These are phyloP conservation scores for Epicampocera succincta DNA, from an alignment of 2,888 invertebrate genomes.

Conservation along the genomic window DNA sequence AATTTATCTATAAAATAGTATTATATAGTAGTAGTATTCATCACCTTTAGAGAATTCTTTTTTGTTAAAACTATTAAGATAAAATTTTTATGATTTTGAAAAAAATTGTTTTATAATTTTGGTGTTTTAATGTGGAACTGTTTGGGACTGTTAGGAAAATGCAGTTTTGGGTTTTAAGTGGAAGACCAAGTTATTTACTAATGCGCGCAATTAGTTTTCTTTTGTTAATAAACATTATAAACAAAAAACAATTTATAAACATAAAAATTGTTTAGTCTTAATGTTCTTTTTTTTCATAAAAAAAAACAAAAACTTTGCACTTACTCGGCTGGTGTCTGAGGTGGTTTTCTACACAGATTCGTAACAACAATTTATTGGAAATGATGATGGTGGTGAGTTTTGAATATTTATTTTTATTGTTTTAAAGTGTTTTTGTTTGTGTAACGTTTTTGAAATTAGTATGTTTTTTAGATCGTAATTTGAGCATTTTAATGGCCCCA, in stretches of 20 bases:
- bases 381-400: constrained; percentile 67
- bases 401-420: constrained; percentile 72
- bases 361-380: constrained; percentile 67
- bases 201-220: constrained; percentile 62
- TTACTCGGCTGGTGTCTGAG: constrained; percentile 82
- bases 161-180: constrained; percentile 9
- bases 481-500: constrained; percentile 31
- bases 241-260: constrained; percentile 57
- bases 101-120: neutral
- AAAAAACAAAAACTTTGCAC: constrained; percentile 73
- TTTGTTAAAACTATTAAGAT: neutral
- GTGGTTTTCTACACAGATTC: constrained; percentile 80
- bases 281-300: constrained; percentile 63
- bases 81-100: neutral
- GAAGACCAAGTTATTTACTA: constrained; percentile 68
- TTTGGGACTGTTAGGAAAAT: constrained; percentile 12
- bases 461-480: constrained; percentile 35
- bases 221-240: constrained; percentile 37
- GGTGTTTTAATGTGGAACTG: neutral
- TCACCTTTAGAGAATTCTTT: constrained; percentile 15
- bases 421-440: constrained; percentile 71
- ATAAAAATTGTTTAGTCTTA: constrained; percentile 66
- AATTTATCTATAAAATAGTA: neutral
- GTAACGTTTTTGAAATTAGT: constrained; percentile 46
- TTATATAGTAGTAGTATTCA: neutral